phyloP scores from a whole-genome alignment of 2,888 invertebrate genomes.

The Drosophila meridionalis region DNA sequence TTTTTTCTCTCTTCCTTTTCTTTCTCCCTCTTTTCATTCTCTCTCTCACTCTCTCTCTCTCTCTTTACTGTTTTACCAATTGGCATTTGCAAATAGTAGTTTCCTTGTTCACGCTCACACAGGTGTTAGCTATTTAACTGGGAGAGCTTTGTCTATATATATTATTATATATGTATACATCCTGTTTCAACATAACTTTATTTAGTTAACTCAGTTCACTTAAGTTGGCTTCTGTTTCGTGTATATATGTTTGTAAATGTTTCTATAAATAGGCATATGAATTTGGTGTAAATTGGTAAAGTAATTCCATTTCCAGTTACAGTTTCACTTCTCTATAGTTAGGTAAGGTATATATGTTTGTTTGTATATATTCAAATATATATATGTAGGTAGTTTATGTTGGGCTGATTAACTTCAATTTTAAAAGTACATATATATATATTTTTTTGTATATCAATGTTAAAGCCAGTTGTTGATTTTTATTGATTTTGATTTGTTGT shows the following conservation, averaged over 20 bases:
- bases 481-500: constrained; percentile 14
- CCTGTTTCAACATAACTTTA: constrained; percentile 4
- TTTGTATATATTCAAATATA: not conserved
- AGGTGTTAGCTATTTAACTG: not conserved
- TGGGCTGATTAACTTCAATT: constrained; percentile 19
- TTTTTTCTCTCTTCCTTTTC: not conserved
- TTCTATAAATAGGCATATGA: constrained; percentile 22
- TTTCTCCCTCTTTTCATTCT: not conserved
- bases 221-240: constrained; percentile 36
- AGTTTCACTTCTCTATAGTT: constrained; percentile 5
- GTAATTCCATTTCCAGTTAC: constrained; percentile 32
- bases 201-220: constrained; percentile 25
- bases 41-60: not conserved
- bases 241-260: constrained; percentile 1
- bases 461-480: constrained; percentile 35
- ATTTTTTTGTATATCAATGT: constrained; percentile 10
- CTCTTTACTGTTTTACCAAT: not conserved
- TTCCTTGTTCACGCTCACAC: not conserved
- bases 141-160: not conserved
- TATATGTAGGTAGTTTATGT: constrained; percentile 18
- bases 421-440: constrained; percentile 12
- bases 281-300: constrained; percentile 30
- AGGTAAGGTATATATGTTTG: not conserved
- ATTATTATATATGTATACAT: not conserved
- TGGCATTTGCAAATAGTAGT: constrained; percentile 11